Conservation (phyloP, 2,888 invertebrate genomes). For the Ceriagrion tenellum region DNA sequence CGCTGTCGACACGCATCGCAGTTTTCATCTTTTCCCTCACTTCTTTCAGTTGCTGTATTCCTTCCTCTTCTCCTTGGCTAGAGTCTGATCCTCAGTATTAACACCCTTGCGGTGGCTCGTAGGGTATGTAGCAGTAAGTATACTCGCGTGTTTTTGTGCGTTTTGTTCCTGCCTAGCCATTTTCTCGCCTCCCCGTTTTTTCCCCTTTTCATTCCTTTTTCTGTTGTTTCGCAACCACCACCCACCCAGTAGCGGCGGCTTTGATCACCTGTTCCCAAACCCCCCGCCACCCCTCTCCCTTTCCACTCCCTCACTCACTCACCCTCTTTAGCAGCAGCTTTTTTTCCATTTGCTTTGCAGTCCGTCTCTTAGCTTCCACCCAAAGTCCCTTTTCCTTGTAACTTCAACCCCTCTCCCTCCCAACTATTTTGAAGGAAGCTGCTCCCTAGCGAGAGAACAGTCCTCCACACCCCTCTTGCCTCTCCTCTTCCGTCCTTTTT, state of each 20-base stretch:
- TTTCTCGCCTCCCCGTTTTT: neutral
- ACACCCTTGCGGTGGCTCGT: too few species aligned
- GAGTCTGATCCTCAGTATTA: too few species aligned
- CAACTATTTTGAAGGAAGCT: neutral
- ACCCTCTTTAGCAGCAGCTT: neutral
- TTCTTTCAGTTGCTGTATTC: too few species aligned
- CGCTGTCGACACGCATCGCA: too few species aligned
- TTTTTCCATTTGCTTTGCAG: neutral
- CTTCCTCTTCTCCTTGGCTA: too few species aligned
- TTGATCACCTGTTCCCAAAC: conserved; percentile 33
- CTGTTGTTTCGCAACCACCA: neutral
- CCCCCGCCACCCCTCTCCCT: neutral
- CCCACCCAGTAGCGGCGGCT: conserved; percentile 4
- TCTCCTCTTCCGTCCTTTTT: neutral
- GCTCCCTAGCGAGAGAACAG: neutral
- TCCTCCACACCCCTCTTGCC: neutral
- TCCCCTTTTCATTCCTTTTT: neutral
- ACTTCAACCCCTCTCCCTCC: neutral
- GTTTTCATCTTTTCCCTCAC: too few species aligned
- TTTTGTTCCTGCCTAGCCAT: conserved; percentile 5
- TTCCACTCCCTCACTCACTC: neutral
- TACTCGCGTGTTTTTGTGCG: neutral
- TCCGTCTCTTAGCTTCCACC: neutral
- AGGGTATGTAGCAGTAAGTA: too few species aligned
- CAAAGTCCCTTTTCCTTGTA: neutral